Conservation (phyloP, 1,140 invertebrate genomes). For the Melanaphis sacchari region DNA sequence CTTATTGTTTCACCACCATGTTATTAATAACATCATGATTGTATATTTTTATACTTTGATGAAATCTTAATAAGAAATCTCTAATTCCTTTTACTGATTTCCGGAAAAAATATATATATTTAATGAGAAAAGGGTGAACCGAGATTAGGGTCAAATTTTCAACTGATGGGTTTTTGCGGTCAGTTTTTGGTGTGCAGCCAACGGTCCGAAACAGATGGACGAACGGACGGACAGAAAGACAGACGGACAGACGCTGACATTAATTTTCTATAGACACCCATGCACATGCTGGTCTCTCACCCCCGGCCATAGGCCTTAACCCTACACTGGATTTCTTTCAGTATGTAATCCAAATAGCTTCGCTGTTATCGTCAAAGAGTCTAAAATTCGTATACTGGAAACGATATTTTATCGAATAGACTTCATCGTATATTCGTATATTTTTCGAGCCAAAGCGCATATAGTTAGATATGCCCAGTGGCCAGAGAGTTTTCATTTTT, state of each 20-base stretch:
- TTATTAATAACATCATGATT: background rate
- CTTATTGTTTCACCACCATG: background rate
- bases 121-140: background rate
- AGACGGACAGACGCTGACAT: slow-evolving; percentile 45
- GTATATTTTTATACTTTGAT: background rate
- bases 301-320: background rate
- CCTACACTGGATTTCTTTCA: background rate
- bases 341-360: slow-evolving; percentile 15
- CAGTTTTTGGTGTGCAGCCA: slow-evolving; percentile 38
- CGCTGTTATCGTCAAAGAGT: slow-evolving; percentile 33
- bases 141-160: slow-evolving; percentile 42
- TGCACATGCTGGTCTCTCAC: no score
- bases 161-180: slow-evolving; percentile 43
- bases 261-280: slow-evolving; percentile 43
- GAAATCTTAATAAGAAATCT: background rate
- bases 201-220: slow-evolving; percentile 26
- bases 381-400: background rate
- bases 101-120: background rate
- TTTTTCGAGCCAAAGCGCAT: background rate
- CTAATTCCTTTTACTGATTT: slow-evolving; percentile 22
- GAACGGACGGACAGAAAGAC: slow-evolving; percentile 23
- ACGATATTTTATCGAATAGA: slow-evolving; percentile 31
- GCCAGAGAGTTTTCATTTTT: background rate
- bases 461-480: background rate
- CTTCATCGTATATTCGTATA: background rate